These are phyloP conservation scores for Meandrusa payeni DNA, from an alignment of 2,888 invertebrate species.

Conservation along the genomic window DNA sequence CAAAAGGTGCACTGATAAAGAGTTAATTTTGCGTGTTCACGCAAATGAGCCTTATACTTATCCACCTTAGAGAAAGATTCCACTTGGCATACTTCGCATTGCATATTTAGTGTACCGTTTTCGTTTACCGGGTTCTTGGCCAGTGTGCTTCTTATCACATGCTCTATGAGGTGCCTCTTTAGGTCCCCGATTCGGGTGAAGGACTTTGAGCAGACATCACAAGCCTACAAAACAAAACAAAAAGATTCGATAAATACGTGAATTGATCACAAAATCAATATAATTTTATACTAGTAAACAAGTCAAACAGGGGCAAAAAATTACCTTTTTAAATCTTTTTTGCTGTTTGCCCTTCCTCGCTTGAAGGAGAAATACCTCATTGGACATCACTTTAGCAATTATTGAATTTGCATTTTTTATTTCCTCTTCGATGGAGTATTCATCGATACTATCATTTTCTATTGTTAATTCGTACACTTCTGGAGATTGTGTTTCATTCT, in stretches of 20 bases:
- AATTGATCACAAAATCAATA: no score
- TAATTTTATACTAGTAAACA: no score
- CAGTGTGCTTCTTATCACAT: constrained; percentile 62
- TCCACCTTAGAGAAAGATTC: constrained; percentile 61
- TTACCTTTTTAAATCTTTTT: constrained; percentile 53
- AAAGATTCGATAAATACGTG: no score
- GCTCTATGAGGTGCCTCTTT: constrained; percentile 73
- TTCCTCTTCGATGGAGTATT: constrained; percentile 28
- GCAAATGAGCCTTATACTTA: constrained; percentile 67
- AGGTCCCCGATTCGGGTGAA: constrained; percentile 69
- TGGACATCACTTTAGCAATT: constrained; percentile 61
- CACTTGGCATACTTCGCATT: constrained; percentile 59
- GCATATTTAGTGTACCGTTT: constrained; percentile 54
- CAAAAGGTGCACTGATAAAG: constrained; percentile 71
- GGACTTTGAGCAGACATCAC: constrained; percentile 60
- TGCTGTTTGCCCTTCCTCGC: constrained; percentile 39
- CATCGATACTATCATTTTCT: constrained; percentile 17
- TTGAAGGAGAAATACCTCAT: constrained; percentile 50
- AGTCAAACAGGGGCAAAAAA: no score
- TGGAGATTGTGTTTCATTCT: background rate
- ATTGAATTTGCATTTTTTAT: constrained; percentile 51
- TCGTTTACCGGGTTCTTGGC: constrained; percentile 57
- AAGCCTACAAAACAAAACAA: constrained; percentile 44
- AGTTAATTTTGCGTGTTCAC: constrained; percentile 71
- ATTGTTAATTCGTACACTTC: constrained; percentile 9